phyloP scores from a whole-genome alignment of 2,113 vertebrate species.

The Austrofundulus limnaeus region DNA sequence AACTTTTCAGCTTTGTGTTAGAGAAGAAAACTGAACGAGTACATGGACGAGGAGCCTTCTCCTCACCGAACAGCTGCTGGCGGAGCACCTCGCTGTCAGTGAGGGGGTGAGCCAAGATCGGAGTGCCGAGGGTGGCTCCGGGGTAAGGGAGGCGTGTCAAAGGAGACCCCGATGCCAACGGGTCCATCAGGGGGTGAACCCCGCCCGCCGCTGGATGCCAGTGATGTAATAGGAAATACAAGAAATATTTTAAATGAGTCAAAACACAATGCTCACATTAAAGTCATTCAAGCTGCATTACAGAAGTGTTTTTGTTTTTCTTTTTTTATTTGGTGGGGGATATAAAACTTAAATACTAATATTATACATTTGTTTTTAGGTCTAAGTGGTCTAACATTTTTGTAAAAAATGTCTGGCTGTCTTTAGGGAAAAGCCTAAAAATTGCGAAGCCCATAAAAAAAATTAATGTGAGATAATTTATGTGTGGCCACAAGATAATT shows the following conservation, averaged over 20 bases:
- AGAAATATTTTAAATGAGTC: conserved; percentile 76
- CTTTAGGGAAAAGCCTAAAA: too few species aligned
- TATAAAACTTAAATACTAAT: too few species aligned
- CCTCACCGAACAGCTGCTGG: conserved; percentile 98
- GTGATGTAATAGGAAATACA: conserved; percentile 80
- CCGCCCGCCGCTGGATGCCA: conserved; percentile 90
- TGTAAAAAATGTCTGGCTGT: too few species aligned
- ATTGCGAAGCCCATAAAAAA: too few species aligned
- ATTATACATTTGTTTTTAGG: too few species aligned
- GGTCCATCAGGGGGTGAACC: conserved; percentile 98
- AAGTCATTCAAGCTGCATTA: conserved; percentile 1
- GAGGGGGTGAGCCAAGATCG: conserved; percentile 95
- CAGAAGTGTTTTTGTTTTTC: too few species aligned
- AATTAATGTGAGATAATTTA: too few species aligned
- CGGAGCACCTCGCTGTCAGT: conserved; percentile 98
- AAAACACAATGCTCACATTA: conserved; percentile 19
- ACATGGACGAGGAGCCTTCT: conserved; percentile 76
- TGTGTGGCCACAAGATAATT: too few species aligned
- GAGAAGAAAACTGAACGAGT: conserved; percentile 72
- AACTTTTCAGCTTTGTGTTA: conserved; percentile 51
- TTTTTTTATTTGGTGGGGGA: too few species aligned
- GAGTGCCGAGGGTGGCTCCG: conserved; percentile 90
- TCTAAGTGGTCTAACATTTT: too few species aligned
- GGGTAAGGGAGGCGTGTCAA: conserved; percentile 96
- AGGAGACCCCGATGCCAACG: conserved; percentile 93